A percentile compares a stretch with the other conserved stretches of the same genome.
phyloP scores from a whole-genome alignment of 2,113 vertebrate species.

The Anas platyrhynchos region DNA sequence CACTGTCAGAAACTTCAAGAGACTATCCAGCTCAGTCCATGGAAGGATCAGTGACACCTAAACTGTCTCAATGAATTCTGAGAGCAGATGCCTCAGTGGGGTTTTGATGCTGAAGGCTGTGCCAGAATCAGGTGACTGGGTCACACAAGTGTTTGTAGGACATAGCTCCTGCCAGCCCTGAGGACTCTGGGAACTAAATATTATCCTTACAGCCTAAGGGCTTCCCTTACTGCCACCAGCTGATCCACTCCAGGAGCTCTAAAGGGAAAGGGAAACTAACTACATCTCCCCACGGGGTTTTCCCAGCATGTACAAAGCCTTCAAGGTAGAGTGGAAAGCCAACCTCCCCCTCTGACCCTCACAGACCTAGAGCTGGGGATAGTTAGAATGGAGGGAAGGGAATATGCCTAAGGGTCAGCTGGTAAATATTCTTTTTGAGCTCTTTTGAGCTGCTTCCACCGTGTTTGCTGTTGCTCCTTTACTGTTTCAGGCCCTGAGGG shows the following conservation, averaged over 20 bases:
- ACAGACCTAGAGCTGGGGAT: not conserved
- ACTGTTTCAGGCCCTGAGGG: not conserved
- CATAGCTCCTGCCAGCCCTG: not conserved
- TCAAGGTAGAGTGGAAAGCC: not conserved
- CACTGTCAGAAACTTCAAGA: not conserved
- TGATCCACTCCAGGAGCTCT: not conserved
- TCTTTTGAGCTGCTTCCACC: not conserved
- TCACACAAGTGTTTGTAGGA: accelerated
- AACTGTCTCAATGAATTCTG: not conserved
- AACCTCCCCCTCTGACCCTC: not conserved
- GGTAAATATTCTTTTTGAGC: not conserved
- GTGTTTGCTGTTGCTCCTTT: not conserved
- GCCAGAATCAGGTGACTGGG: not conserved
- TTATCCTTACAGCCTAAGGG: not conserved
- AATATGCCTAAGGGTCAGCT: not conserved
- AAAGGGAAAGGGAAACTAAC: not conserved
- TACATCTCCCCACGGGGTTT: not conserved
- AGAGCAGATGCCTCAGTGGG: not conserved
- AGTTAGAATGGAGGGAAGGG: not conserved
- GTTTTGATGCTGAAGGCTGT: not conserved
- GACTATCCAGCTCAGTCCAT: not conserved
- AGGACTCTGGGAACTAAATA: not conserved
- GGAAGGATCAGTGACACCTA: not conserved
- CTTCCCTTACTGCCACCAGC: not conserved
- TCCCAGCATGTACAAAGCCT: not conserved